Percentiles rank a stretch among this genome's conserved stretches.
phyloP scores from a whole-genome alignment of 2,888 invertebrate genomes.

The Didymodactylos carnosus region DNA sequence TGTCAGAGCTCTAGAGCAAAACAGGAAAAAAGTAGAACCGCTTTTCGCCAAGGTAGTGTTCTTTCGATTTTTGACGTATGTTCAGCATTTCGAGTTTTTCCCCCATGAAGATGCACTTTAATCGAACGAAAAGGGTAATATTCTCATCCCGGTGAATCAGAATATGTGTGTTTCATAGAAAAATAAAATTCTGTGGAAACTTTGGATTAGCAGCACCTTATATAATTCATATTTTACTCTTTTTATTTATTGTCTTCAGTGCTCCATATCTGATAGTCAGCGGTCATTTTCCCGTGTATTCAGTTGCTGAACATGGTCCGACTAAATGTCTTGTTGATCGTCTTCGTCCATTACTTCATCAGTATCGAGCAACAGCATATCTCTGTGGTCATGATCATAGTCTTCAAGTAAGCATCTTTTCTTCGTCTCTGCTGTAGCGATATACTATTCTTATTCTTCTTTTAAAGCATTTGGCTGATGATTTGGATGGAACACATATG shows the following conservation, averaged over 20 bases:
- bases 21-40: too few species aligned
- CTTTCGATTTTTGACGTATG: too few species aligned
- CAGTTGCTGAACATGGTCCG: constrained; percentile 37
- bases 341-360: constrained; percentile 33
- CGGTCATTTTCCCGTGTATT: constrained; percentile 37
- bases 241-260: constrained; percentile 15
- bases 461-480: constrained; percentile 23
- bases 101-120: too few species aligned
- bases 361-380: constrained; percentile 35
- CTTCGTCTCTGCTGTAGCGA: not conserved
- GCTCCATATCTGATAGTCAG: constrained; percentile 36
- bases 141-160: too few species aligned
- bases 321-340: constrained; percentile 33
- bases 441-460: not conserved
- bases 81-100: too few species aligned
- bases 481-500: constrained; percentile 19
- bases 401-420: constrained; percentile 27
- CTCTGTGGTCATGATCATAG: constrained; percentile 39
- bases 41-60: too few species aligned
- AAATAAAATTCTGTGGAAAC: too few species aligned
- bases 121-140: too few species aligned
- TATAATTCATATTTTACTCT: too few species aligned
- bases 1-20: too few species aligned
- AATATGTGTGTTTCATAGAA: too few species aligned
- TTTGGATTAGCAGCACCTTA: too few species aligned